Evolutionary conservation across 2,888 invertebrate species (phyloP), one percentile per base, ranked within the genome.

Genomic region (Agriopis marginaria): DNA sequence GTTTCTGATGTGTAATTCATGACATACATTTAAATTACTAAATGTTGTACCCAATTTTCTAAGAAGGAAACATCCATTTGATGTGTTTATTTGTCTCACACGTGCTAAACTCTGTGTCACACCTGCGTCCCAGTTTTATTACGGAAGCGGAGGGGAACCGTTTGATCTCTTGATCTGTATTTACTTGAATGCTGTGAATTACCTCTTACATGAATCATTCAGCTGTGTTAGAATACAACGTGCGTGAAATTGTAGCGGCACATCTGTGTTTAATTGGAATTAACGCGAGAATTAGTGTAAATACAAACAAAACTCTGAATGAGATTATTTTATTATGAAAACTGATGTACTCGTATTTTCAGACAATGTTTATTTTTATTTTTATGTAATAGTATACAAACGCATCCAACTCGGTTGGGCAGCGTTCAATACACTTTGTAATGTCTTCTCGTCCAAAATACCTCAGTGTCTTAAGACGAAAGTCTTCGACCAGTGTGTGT

Each of bases 111-210:
- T 55, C 54, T 51, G n/a, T 40, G 44, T 59, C 51, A 55, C 70
- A 71, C 64, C 70, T 70, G 66, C 32, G 70, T 14, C 63, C 54
- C 60, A 40, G 42, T 58, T 70, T 67, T 63, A 66, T 66, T 61
- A 51, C 56, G 42, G 56, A 56, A 60, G 49, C 14, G 39, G 53
- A 54, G 45, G 47, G 11, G 42, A 47, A 59, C 10, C 44, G 47
- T 55, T 55, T 68, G 50, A 68, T 60, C 44, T 68, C 55, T 64
- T 60, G 54, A 68, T 68, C 53, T 54, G 54, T 60, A 54, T 64
- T 63, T 63, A 63, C 39, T 59, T 53, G 10, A 40, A 53, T 8
- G 47, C 40, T 47, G 54, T 10, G 14, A 66, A 66, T 66, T 44
- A 60, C 53, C 40, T 58, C 58, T 47, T 58, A 32, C 9, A 14